A percentile compares a stretch with the other conserved stretches of the same genome.
Conservation (phyloP, 2,797 vertebrate genomes). For the Acestrorhynchus altus region DNA sequence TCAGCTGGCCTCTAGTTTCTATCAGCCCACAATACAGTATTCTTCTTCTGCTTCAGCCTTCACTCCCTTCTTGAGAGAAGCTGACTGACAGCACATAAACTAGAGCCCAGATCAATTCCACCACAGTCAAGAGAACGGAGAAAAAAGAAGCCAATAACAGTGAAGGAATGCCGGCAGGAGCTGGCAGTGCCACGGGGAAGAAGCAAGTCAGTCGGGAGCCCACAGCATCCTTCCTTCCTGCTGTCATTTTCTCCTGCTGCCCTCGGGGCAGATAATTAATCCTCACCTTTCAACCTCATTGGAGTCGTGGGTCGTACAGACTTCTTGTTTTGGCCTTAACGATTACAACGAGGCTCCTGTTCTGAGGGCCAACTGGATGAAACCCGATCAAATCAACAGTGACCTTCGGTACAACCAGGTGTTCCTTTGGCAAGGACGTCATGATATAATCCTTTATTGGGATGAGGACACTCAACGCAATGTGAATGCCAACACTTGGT, state of each 20-base stretch:
- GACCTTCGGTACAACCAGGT: neutral
- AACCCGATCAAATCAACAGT: neutral
- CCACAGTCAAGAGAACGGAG: slow-evolving; percentile 1
- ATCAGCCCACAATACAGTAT: neutral
- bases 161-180: slow-evolving; percentile 19
- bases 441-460: neutral
- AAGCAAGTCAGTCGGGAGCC: neutral
- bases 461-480: too few relatives aligned
- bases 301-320: slow-evolving; percentile 21
- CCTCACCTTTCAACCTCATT: slow-evolving; percentile 17
- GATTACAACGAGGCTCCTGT: slow-evolving; percentile 37
- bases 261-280: slow-evolving; percentile 50
- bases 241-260: slow-evolving; percentile 33
- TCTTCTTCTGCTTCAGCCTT: neutral
- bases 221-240: slow-evolving; percentile 16
- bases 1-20: neutral
- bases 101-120: slow-evolving; percentile 37
- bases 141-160: slow-evolving; percentile 10
- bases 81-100: slow-evolving; percentile 32
- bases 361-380: neutral
- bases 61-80: slow-evolving; percentile 16
- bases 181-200: neutral
- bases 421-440: neutral
- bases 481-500: too few relatives aligned
- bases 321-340: slow-evolving; percentile 28